Evolutionary conservation across 2,113 vertebrate species (phyloP), one percentile per base, ranked within the genome.

Genomic region (Pampusana beccarii): DNA sequence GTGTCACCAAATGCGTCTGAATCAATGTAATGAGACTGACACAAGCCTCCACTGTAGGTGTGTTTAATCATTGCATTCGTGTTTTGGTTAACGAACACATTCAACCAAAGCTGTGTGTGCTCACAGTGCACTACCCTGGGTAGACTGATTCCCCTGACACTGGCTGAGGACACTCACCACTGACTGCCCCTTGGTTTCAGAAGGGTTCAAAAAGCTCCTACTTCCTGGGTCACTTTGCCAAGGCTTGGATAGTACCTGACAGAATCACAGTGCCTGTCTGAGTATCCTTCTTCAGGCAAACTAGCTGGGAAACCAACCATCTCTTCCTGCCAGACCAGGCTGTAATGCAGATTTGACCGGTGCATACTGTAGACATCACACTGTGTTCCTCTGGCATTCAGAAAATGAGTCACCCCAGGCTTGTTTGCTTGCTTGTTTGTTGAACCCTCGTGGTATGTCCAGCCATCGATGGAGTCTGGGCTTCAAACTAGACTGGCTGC

Each of bases 371-470:
- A 87, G 86, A 25, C 86, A 81, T 85, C 61, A 61, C 29, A 67
- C 33, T 48, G 14, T 36, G 61, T 53, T 87, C 53, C 66, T 53
- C 53, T 95, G 86, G 74, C 18, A 60, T 69, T 92, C 56, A 92
- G 65, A 64, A 96, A 87, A 75, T 74, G 53, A 95, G 89, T 93
- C 77, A 84, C 89, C 71, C 29, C 80, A 23, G 94, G 89, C 92
- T 94, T 86, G 34, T 90, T 93, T 88, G 24, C 58, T 90, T 92
- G 66, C 62, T 94, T 86, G 72, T 80, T 93, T 86, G 86, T 78
- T 92, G 77, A 89, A 84, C 83, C 84, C 84, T 84, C 2, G 3
- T 6, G 14, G 86, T 72, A 53, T 61, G 46, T 78, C 48, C 86
- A 91, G 80, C 89, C 16, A 3, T 84, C 4, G 26, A 79, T 10